phyloP scores from a whole-genome alignment of 2,113 vertebrate genomes.

The Macheiramphus alcinus region DNA sequence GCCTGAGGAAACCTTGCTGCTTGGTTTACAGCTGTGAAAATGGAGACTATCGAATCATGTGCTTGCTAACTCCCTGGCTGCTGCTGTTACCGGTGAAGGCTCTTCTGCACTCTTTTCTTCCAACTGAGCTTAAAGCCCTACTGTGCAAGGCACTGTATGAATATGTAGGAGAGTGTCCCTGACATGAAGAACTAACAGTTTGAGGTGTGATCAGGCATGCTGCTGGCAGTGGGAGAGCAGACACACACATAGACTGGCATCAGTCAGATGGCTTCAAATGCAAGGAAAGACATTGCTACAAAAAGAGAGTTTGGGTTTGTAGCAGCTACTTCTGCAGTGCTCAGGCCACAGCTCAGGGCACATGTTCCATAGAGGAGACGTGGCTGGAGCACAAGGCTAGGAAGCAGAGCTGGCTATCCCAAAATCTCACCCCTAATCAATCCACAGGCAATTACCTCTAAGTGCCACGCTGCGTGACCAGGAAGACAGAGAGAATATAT shows the following conservation, averaged over 20 bases:
- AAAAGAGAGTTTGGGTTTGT: background rate
- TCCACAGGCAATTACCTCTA: background rate
- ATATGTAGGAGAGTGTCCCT: background rate
- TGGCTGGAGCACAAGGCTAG: background rate
- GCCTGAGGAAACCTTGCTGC: background rate
- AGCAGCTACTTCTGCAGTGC: background rate
- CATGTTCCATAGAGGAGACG: accelerated
- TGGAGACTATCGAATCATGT: background rate
- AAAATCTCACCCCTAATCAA: background rate
- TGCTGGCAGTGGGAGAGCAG: background rate
- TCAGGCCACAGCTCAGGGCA: background rate
- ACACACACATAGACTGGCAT: too few relatives aligned
- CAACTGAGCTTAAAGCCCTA: background rate
- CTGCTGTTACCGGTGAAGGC: background rate
- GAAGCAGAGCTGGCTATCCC: background rate
- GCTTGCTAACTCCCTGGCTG: background rate
- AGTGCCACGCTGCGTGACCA: background rate
- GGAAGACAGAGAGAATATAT: background rate
- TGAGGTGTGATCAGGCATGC: background rate
- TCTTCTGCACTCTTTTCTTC: background rate
- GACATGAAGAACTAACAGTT: background rate
- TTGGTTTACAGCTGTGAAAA: background rate
- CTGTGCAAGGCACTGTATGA: background rate
- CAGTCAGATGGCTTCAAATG: background rate
- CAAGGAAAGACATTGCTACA: background rate